A percentile compares a stretch with the other conserved stretches of the same genome.
Conservation (phyloP, 1,140 invertebrate genomes). For the Colletes gigas region DNA sequence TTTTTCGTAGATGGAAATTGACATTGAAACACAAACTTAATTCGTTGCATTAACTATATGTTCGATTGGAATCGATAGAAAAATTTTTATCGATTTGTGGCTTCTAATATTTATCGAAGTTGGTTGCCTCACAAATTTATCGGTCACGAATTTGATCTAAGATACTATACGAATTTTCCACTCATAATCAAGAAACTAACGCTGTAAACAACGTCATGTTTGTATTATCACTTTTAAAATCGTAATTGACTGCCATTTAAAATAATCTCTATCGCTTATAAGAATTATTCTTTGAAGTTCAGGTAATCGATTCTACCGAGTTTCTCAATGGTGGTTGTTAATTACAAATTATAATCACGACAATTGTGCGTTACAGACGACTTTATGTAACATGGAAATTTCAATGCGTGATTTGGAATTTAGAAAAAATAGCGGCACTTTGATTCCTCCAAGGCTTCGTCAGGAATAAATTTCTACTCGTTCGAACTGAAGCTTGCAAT, state of each 20-base stretch:
- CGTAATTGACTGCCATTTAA: not conserved
- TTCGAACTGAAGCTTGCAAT: no score
- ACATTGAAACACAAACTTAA: no score
- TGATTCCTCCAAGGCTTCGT: not conserved
- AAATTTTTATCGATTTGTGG: no score
- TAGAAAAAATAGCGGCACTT: not conserved
- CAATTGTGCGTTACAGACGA: not conserved
- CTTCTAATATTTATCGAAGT: no score
- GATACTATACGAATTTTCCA: not conserved
- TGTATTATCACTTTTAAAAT: not conserved
- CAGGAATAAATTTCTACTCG: not conserved
- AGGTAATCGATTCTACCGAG: not conserved
- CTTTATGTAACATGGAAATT: slow-evolving; percentile 31
- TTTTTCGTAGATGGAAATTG: no score
- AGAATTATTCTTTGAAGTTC: not conserved
- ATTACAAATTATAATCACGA: not conserved
- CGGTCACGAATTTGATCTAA: not conserved
- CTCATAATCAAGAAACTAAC: not conserved
- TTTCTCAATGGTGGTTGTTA: not conserved
- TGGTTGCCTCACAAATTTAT: not conserved
- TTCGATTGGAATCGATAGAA: no score
- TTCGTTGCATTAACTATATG: no score
- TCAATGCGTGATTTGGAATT: not conserved
- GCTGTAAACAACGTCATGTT: not conserved
- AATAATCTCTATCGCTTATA: not conserved